phyloP scores from a whole-genome alignment of 2,888 invertebrate genomes.

The Tenthredo livida region DNA sequence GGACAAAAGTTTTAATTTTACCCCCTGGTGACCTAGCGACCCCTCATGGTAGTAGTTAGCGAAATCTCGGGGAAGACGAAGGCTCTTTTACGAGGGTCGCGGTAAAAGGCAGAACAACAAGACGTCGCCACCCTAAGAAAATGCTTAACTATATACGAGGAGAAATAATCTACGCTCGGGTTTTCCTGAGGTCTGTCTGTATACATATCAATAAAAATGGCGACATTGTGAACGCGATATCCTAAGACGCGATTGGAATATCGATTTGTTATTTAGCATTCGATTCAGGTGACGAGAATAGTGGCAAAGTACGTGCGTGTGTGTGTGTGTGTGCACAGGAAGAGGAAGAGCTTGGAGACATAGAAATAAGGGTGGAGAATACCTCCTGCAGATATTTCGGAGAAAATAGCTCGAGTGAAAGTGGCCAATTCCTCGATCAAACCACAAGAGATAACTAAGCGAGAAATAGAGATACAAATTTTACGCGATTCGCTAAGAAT shows the following conservation, averaged over 20 bases:
- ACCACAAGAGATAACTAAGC: constrained; percentile 21
- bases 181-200: constrained; percentile 7
- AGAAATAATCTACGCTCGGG: constrained; percentile 35
- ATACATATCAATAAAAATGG: constrained; percentile 49
- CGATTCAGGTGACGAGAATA: constrained; percentile 39
- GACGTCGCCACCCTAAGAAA: constrained; percentile 27
- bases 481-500: neutral
- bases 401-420: neutral
- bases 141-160: constrained; percentile 14
- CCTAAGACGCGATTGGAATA: constrained; percentile 36
- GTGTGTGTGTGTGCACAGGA: neutral
- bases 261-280: constrained; percentile 44
- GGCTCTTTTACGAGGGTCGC: constrained; percentile 43
- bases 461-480: constrained; percentile 40
- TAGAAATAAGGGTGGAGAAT: neutral
- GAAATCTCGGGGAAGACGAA: constrained; percentile 34
- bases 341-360: neutral
- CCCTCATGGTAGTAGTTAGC: constrained; percentile 22
- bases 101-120: constrained; percentile 48
- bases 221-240: constrained; percentile 44
- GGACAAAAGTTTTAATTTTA: constrained; percentile 45
- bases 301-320: neutral
- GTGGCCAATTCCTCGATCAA: constrained; percentile 22
- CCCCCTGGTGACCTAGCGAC: constrained; percentile 19
- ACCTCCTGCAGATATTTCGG: neutral